phyloP scores from a whole-genome alignment of 2,797 vertebrate species.

The Labroides dimidiatus region DNA sequence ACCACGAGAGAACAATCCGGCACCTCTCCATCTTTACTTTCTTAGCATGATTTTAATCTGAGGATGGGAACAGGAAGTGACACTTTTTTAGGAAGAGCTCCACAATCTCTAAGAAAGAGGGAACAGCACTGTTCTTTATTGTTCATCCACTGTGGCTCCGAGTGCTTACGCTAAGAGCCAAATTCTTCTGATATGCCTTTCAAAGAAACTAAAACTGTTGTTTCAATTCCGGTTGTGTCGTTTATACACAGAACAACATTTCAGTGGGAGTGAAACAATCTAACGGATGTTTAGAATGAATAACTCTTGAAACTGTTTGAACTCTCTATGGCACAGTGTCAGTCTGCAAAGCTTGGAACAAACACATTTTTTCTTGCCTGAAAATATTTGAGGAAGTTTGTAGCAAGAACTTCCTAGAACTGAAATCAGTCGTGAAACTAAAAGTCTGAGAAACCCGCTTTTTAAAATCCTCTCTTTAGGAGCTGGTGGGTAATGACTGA shows the following conservation, averaged over 20 bases:
- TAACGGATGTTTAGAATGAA: too few species aligned
- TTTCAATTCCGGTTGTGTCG: not conserved
- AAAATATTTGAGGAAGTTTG: not conserved
- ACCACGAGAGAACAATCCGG: not conserved
- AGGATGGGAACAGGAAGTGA: not conserved
- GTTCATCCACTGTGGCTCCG: conserved; percentile 11
- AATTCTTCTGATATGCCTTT: conserved; percentile 42
- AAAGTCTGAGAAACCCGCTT: not conserved
- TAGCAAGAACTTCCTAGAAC: not conserved
- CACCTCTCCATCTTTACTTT: not conserved
- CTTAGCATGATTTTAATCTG: not conserved
- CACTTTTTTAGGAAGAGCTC: conserved; percentile 8
- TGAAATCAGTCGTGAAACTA: not conserved
- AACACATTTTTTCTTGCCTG: not conserved
- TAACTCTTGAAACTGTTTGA: too few species aligned
- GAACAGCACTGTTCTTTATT: conserved; percentile 12
- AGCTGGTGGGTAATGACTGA: not conserved
- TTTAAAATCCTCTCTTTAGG: not conserved
- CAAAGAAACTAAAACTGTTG: conserved; percentile 19
- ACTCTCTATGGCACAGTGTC: too few species aligned
- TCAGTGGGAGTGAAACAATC: not conserved
- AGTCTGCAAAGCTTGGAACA: too few species aligned
- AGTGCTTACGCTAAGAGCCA: conserved; percentile 19
- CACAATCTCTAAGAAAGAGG: conserved; percentile 3
- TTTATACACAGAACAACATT: not conserved